Percentiles rank a stretch among this genome's conserved stretches.
Conservation (phyloP, 2,888 invertebrate genomes). For the Drosophila sordidula region DNA sequence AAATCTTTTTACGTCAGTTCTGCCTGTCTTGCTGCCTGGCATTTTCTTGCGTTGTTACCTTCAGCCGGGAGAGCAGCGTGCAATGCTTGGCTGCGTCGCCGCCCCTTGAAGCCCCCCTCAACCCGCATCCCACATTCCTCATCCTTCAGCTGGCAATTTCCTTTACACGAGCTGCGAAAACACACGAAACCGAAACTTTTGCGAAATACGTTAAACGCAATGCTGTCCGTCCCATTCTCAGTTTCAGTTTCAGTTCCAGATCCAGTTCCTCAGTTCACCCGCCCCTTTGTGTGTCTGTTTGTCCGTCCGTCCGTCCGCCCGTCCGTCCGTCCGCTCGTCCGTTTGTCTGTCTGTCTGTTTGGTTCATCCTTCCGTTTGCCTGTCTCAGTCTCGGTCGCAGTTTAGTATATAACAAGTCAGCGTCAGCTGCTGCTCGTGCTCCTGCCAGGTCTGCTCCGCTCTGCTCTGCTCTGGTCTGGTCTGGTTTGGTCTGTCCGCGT, state of each 20-base stretch:
- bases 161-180: constrained; percentile 60
- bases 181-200: constrained; percentile 74
- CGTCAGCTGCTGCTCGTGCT: constrained; percentile 67
- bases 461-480: constrained; percentile 14
- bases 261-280: constrained; percentile 24
- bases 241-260: constrained; percentile 9
- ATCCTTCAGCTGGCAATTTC: constrained; percentile 62
- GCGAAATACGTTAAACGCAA: constrained; percentile 78
- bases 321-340: constrained; percentile 60
- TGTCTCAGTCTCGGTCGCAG: constrained; percentile 37
- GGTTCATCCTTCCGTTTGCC: constrained; percentile 69
- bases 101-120: constrained; percentile 10
- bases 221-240: constrained; percentile 44
- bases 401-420: constrained; percentile 79
- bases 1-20: constrained; percentile 81
- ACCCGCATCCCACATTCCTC: neutral
- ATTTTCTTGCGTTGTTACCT: constrained; percentile 83
- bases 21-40: constrained; percentile 83
- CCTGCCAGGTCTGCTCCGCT: constrained; percentile 14
- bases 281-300: constrained; percentile 33
- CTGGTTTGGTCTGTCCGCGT: constrained; percentile 47
- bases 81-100: constrained; percentile 70
- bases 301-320: constrained; percentile 67
- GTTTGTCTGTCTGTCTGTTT: constrained; percentile 52
- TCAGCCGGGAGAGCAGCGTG: constrained; percentile 57